These are phyloP conservation scores for Creontiades dilutus DNA, from an alignment of 2,888 invertebrate genomes.

Conservation along the genomic window DNA sequence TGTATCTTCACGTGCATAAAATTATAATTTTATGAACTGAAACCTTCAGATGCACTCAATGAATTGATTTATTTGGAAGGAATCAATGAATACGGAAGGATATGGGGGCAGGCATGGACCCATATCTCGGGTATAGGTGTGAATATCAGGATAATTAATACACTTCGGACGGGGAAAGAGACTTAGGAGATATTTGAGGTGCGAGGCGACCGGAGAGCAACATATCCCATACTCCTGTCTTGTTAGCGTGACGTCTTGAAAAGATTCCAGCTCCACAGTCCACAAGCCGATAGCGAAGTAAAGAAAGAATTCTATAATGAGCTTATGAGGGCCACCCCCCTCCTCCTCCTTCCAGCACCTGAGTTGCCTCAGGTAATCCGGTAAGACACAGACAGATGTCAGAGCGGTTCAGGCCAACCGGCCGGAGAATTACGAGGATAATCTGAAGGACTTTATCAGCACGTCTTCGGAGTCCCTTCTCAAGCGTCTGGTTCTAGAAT, in stretches of 20 bases:
- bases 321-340: slow-evolving; percentile 43
- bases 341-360: not conserved
- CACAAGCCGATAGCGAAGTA: slow-evolving; percentile 38
- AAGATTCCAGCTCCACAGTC: slow-evolving; percentile 26
- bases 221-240: slow-evolving; percentile 48
- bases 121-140: slow-evolving; percentile 30
- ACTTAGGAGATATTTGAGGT: not conserved
- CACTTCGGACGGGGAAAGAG: not conserved
- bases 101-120: not conserved
- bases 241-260: slow-evolving; percentile 61
- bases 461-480: slow-evolving; percentile 27
- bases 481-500: slow-evolving; percentile 29
- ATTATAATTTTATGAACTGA: too few species aligned
- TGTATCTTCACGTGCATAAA: too few species aligned
- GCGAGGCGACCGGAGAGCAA: slow-evolving; percentile 13
- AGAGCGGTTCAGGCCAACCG: slow-evolving; percentile 63
- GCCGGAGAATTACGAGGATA: slow-evolving; percentile 59
- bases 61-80: too few species aligned
- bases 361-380: slow-evolving; percentile 45
- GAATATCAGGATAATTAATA: slow-evolving; percentile 59
- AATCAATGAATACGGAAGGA: too few species aligned
- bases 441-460: slow-evolving; percentile 67
- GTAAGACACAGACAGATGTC: slow-evolving; percentile 70
- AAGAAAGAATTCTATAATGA: slow-evolving; percentile 67
- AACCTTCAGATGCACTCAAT: too few species aligned